Evolutionary conservation across 2,888 invertebrate genomes (phyloP), one percentile per base, ranked within the genome.

Genomic region (Thera obeliscata): DNA sequence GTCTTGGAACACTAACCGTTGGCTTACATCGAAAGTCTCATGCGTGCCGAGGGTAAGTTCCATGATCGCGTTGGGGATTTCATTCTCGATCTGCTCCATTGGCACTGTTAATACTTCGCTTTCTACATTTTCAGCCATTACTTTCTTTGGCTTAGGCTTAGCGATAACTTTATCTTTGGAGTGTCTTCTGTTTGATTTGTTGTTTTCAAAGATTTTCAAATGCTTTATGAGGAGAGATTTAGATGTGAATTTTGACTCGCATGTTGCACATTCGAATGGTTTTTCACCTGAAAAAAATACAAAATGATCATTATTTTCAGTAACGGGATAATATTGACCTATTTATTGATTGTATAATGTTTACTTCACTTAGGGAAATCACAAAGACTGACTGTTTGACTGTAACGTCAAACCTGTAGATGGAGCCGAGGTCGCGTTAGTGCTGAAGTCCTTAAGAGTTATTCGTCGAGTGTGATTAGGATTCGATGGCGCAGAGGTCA

Each of bases 261-360:
- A 93, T 22, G 78, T 75, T 0, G 83, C 79, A 63, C 93, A 93
- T 73, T 90, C 89, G 63, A 84, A 92, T 5, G 91, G 91, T 73
- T 87, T 90, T 75, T 92, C 91, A 50, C 91, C 93, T 93, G 82
- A 0, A 79, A 79, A 65, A 38, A 74, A 66, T 61, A 64, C 50
- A 41, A 52, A n/a, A 50, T 22, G 6, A 2, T 50, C 7, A 5
- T n/a, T 49, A 12, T 49, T n/a, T 49, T 12, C 4, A 49, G 12
- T 22, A 22, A 12, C 38, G 43, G 6, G 7, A 43, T 43, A 43
- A 43, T 43, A 43, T 43, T 43, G 3, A 38, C 43, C 43, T 46
- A 46, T 3, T 38, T 38, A 22, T 22, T 22, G 22, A 22, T 22
- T 22, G 22, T 22, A 22, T 22, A 22, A 22, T 22, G 22, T 22